phyloP scores from a whole-genome alignment of 2,797 vertebrate species.

The Nothura maculosa region DNA sequence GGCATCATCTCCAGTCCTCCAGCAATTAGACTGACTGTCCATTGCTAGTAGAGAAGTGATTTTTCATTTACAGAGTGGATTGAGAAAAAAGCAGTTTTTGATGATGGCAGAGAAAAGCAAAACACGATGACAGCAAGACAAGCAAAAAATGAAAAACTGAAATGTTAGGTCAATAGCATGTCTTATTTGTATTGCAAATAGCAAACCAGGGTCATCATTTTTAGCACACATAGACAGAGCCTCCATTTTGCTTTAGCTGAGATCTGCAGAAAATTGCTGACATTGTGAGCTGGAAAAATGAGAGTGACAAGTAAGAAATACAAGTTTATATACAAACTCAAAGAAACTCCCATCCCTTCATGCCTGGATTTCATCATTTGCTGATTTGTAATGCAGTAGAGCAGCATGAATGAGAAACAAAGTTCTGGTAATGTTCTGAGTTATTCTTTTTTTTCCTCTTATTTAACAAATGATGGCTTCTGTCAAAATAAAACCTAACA shows the following conservation, averaged over 20 bases:
- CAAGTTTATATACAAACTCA: not conserved
- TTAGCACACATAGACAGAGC: not conserved
- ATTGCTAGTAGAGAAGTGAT: not conserved
- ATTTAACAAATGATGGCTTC: slow-evolving; percentile 4
- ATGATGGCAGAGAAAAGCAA: not conserved
- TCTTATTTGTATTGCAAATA: not conserved
- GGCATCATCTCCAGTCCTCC: not conserved
- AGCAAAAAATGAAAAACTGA: not conserved
- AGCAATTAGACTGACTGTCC: not conserved
- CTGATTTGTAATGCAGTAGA: slow-evolving; percentile 2
- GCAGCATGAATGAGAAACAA: not conserved
- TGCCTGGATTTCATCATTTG: slow-evolving; percentile 28
- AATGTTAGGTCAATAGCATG: not conserved
- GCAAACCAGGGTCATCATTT: not conserved
- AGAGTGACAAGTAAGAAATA: not conserved
- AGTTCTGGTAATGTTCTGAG: not conserved
- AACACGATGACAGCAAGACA: not conserved
- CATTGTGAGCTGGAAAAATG: not conserved
- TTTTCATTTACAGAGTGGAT: not conserved
- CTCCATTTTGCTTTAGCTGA: not conserved
- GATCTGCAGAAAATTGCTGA: not conserved
- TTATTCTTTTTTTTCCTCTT: not conserved
- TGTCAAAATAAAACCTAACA: slow-evolving; percentile 29
- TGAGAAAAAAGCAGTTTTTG: not conserved
- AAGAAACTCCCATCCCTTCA: not conserved